These are phyloP conservation scores for Rallus limicola DNA, from an alignment of 2,113 vertebrate genomes.

Conservation along the genomic window DNA sequence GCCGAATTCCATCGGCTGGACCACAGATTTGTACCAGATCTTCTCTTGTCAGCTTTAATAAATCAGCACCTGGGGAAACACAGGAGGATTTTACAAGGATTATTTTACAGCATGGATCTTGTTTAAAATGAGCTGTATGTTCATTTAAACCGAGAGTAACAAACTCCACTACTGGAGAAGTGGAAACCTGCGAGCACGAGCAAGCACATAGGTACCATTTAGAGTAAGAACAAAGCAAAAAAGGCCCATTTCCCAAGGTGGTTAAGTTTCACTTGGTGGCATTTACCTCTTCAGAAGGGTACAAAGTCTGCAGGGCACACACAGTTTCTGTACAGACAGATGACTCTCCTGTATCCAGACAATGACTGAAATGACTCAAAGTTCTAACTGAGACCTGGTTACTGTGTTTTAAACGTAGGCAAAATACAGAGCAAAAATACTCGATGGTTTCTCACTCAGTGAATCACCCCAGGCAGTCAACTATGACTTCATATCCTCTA, in stretches of 20 bases:
- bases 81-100: background rate
- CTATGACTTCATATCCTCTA: background rate
- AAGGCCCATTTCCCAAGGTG: rapidly evolving
- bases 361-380: background rate
- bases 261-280: background rate
- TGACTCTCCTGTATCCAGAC: background rate
- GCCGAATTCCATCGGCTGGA: conserved; percentile 91
- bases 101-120: background rate
- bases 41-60: conserved; percentile 92
- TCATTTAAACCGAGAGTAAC: background rate
- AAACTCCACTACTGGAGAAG: background rate
- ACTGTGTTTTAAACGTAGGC: background rate
- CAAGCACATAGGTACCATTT: background rate
- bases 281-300: background rate
- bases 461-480: background rate
- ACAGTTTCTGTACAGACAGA: background rate
- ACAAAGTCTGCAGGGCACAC: background rate
- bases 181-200: background rate
- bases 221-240: background rate
- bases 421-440: background rate
- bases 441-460: background rate
- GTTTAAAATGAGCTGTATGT: background rate
- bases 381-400: background rate
- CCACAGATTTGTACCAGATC: conserved; percentile 95
- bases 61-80: conserved; percentile 87